phyloP scores from a whole-genome alignment of 2,888 invertebrate species.

The Tenodera sinensis region DNA sequence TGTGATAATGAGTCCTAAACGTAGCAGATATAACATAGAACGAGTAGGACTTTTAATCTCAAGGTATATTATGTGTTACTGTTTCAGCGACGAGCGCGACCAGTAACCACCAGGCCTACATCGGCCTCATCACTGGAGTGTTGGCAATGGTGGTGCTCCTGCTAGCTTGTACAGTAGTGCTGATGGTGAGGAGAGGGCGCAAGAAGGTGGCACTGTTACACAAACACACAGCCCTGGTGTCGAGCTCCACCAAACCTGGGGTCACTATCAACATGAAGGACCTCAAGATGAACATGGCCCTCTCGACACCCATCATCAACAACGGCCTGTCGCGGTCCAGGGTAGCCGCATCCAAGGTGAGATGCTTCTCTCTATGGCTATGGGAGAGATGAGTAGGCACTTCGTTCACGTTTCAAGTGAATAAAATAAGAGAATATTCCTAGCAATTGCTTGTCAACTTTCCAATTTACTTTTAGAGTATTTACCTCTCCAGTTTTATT shows the following conservation, averaged over 20 bases:
- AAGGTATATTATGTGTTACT: neutral
- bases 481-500: too few relatives aligned
- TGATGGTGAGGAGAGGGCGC: constrained; percentile 63
- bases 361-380: neutral
- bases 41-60: neutral
- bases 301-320: constrained; percentile 54
- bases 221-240: constrained; percentile 58
- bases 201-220: constrained; percentile 61
- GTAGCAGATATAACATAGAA: too few relatives aligned
- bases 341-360: constrained; percentile 36
- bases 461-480: too few relatives aligned
- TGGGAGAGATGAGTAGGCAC: too few relatives aligned
- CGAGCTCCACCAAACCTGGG: constrained; percentile 53
- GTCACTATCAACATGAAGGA: constrained; percentile 59
- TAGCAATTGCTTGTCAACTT: too few relatives aligned
- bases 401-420: too few relatives aligned
- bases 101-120: constrained; percentile 56
- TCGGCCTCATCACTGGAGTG: constrained; percentile 64
- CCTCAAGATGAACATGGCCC: constrained; percentile 48
- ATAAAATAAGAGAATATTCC: too few relatives aligned
- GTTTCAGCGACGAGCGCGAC: constrained; percentile 53
- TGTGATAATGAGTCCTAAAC: too few relatives aligned
- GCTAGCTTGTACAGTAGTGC: constrained; percentile 59
- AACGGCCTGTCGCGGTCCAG: constrained; percentile 49
- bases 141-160: constrained; percentile 63